Conservation (phyloP, 2,113 vertebrate genomes). For the Entelurus aequoreus region DNA sequence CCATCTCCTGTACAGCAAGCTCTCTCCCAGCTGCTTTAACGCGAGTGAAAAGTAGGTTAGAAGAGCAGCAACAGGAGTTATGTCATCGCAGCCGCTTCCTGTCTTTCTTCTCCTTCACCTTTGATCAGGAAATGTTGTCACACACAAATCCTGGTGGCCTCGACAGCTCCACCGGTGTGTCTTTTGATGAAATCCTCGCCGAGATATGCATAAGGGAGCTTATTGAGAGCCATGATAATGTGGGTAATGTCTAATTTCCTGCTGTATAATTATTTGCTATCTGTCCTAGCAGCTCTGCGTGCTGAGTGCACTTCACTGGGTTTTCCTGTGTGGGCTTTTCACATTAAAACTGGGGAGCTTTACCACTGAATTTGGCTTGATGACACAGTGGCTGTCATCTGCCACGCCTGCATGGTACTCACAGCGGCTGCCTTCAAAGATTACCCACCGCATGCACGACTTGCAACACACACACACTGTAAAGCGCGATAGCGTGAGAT, state of each 20-base stretch:
- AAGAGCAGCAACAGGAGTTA: not conserved
- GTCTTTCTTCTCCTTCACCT: constrained; percentile 5
- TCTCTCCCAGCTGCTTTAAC: not conserved
- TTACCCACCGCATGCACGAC: not conserved
- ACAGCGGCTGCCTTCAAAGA: not conserved
- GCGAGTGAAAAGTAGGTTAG: not conserved
- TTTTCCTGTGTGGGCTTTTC: not conserved
- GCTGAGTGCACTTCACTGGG: not conserved
- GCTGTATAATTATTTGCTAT: constrained; percentile 1
- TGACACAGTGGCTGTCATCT: constrained; percentile 5
- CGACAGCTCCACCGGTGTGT: not conserved
- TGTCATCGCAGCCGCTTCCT: constrained; percentile 4
- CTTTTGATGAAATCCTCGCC: not conserved
- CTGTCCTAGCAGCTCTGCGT: not conserved
- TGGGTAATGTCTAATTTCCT: not conserved
- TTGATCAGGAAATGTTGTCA: constrained; percentile 24
- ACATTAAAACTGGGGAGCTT: not conserved
- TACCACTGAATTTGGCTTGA: not conserved
- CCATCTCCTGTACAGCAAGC: not conserved
- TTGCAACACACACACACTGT: not conserved
- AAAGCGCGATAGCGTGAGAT: constrained; percentile 3
- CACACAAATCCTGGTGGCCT: not conserved
- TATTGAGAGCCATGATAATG: no score
- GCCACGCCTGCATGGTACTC: not conserved
- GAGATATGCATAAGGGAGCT: not conserved